Evolutionary conservation across 2,888 invertebrate genomes (phyloP).

Genomic region (Ectropis crepuscularia): DNA sequence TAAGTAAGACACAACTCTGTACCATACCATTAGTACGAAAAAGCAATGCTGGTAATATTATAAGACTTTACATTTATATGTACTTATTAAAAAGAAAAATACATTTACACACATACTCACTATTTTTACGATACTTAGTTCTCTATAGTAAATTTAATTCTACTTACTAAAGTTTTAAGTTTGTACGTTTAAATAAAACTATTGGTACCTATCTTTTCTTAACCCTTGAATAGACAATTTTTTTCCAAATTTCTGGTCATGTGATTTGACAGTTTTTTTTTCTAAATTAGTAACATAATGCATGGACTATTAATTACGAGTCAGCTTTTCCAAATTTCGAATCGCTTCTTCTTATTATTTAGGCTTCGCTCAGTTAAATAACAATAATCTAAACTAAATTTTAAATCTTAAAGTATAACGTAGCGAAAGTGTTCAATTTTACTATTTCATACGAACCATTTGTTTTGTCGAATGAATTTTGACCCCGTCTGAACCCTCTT

Average conservation of each 20-base stretch:
- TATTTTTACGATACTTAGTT: too few species aligned
- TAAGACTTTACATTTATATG: too few species aligned
- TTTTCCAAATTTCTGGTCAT: constrained; percentile 21
- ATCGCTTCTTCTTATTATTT: constrained; percentile 79
- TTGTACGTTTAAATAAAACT: not conserved
- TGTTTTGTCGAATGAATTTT: constrained; percentile 69
- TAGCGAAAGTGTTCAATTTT: constrained; percentile 44
- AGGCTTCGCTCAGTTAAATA: constrained; percentile 71
- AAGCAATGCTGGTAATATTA: too few species aligned
- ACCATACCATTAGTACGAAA: not conserved
- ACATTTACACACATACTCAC: too few species aligned
- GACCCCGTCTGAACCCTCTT: constrained; percentile 61
- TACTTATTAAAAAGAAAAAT: too few species aligned
- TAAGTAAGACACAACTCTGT: not conserved
- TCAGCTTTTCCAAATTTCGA: constrained; percentile 47
- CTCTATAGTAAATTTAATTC: too few species aligned
- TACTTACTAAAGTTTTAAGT: not conserved
- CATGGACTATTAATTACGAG: constrained; percentile 47
- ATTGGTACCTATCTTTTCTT: constrained; percentile 13
- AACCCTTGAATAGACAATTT: constrained; percentile 50
- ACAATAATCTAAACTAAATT: constrained; percentile 20
- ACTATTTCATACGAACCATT: constrained; percentile 53
- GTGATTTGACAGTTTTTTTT: constrained; percentile 21
- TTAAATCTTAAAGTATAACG: constrained; percentile 23
- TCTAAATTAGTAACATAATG: constrained; percentile 43